phyloP scores from a whole-genome alignment of 2,113 vertebrate species.

The Euleptes europaea region DNA sequence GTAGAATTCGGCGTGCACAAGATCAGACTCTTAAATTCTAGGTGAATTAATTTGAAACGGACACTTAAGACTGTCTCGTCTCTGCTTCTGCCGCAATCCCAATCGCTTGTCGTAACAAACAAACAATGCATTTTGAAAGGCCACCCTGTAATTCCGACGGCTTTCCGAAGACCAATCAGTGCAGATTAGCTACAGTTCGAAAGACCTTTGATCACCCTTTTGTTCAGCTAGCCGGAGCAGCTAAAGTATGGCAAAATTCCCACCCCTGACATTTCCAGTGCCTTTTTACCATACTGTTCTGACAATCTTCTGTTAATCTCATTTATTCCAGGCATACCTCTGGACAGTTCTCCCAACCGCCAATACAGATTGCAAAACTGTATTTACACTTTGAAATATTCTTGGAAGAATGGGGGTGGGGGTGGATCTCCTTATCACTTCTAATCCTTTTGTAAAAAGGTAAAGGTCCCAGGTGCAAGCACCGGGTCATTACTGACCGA shows the following conservation, averaged over 20 bases:
- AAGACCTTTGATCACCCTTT: not conserved
- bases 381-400: not conserved
- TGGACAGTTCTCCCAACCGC: not conserved
- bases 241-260: not conserved
- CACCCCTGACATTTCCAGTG: not conserved
- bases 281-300: not conserved
- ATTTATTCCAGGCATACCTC: not conserved
- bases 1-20: not conserved
- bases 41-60: not conserved
- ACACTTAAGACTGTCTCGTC: not conserved
- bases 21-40: not conserved
- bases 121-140: not conserved
- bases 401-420: not conserved
- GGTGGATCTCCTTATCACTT: not conserved
- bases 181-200: not conserved
- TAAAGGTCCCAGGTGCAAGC: too few relatives aligned
- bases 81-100: not conserved
- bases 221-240: not conserved
- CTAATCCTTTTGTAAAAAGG: not conserved
- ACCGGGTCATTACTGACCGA: too few relatives aligned
- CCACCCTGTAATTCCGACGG: not conserved
- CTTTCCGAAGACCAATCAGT: not conserved
- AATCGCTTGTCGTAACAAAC: not conserved
- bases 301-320: not conserved
- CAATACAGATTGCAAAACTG: not conserved